Conservation (phyloP, 1,140 invertebrate species). For the Heliconius congener region DNA sequence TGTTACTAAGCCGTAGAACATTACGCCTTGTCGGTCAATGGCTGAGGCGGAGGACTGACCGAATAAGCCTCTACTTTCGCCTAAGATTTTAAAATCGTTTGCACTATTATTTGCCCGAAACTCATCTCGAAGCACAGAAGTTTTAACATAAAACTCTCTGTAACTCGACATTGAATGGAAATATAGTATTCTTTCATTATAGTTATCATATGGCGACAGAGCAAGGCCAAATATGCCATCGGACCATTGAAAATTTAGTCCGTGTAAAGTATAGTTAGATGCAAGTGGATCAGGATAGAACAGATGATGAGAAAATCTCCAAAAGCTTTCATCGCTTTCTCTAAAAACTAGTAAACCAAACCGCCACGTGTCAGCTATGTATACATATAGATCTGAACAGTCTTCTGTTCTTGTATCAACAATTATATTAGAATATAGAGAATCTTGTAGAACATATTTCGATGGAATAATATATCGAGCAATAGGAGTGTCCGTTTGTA, state of each 20-base stretch:
- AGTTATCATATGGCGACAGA: constrained; percentile 83
- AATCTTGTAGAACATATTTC: constrained; percentile 86
- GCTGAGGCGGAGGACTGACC: constrained; percentile 88
- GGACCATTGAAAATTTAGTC: constrained; percentile 89
- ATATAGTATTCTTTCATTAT: constrained; percentile 84
- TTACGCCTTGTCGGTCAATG: constrained; percentile 86
- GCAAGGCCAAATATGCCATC: constrained; percentile 91
- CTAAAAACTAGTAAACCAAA: constrained; percentile 88
- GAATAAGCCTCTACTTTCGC: constrained; percentile 82
- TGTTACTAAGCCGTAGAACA: constrained; percentile 90
- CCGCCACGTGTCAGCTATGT: constrained; percentile 89
- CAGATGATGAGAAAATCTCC: constrained; percentile 87
- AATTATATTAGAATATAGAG: constrained; percentile 88
- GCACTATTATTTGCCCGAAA: constrained; percentile 77
- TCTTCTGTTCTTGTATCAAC: constrained; percentile 84
- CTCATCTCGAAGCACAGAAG: constrained; percentile 84
- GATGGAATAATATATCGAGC: constrained; percentile 84
- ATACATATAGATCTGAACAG: constrained; percentile 86
- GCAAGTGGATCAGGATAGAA: constrained; percentile 90
- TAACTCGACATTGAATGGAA: constrained; percentile 92
- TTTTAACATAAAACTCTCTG: constrained; percentile 87
- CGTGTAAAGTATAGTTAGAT: constrained; percentile 86
- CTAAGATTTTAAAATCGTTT: constrained; percentile 84
- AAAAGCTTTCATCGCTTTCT: constrained; percentile 84
- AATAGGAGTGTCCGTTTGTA: constrained; percentile 84